Evolutionary conservation across 2,113 vertebrate genomes (phyloP), one percentile per base, ranked within the genome.

Genomic region (Seriola aureovittata): DNA sequence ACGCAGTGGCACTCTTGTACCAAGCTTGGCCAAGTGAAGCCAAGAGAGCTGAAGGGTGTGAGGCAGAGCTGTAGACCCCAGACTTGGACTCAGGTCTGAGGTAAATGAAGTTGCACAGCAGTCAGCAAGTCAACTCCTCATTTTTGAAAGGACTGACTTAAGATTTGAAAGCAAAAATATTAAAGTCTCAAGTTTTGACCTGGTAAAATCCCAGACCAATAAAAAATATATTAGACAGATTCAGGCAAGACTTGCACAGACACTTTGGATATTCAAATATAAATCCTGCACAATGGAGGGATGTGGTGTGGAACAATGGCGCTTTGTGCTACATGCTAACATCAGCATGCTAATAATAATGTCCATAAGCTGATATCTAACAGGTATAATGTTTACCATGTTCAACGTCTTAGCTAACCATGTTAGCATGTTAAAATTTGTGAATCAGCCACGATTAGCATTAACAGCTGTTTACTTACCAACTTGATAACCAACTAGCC

Each of bases 1-100:
- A 69, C 36, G 25, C 75, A 25, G 67, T 44, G 88, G 79, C 57
- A 71, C 40, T 40, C 71, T 73, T 11, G 48, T 8, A 44, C 76
- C 50, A 23, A 29, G 57, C 42, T 42, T 2, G 14, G 80, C 68
- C 80, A 23, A 68, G 29, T 8, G 52, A 0, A 21, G 21, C 11
- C 55, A 1, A 59, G 29, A 42, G 62, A 62, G 57, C 63, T 6
- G 73, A 23, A 32, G 59, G 14, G 36, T 1, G 13, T 0, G 60
- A 59, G 54, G 63, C 3, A 21, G 63, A 52, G 46, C 44, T 21
- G 34, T 0, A 12, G 77, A 21, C 50, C 6, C 3, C 7, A 52
- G 19, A 52, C 19, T 52, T 63, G 46, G 32, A 50, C 29, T 63
- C 29, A 48, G 9, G 19, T n/a, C 12, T 7, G 25, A 25, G 29